Conservation (phyloP, 2,113 vertebrate genomes). For the Percopsis transmontana region DNA sequence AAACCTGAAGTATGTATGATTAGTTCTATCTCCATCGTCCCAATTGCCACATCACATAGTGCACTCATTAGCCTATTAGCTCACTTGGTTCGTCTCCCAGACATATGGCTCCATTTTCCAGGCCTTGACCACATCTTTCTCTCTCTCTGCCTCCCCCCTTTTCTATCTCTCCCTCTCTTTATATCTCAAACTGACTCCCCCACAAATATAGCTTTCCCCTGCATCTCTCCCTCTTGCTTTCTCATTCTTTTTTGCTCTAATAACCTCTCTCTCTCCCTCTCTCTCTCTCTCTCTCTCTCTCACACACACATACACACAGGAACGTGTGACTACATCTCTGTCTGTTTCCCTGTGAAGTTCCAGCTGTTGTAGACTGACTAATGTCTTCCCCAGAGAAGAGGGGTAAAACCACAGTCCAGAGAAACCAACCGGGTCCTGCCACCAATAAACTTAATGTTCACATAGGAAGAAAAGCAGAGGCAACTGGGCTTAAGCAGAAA, state of each 20-base stretch:
- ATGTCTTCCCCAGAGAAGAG: constrained; percentile 72
- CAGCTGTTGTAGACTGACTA: constrained; percentile 71
- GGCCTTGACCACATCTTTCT: constrained; percentile 49
- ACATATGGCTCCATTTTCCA: constrained; percentile 61
- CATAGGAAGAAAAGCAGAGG: constrained; percentile 20
- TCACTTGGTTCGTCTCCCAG: constrained; percentile 35
- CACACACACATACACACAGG: constrained; percentile 22
- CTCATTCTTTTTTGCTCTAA: not conserved
- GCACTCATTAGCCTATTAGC: constrained; percentile 53
- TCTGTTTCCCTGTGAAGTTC: constrained; percentile 59
- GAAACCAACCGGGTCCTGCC: constrained; percentile 41
- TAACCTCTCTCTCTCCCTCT: constrained; percentile 3
- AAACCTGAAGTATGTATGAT: constrained; percentile 6
- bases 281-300: constrained; percentile 21
- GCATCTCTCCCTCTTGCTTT: not conserved
- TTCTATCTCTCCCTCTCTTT: not conserved
- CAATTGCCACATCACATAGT: constrained; percentile 33
- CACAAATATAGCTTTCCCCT: not conserved
- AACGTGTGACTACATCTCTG: constrained; percentile 53
- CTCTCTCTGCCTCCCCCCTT: constrained; percentile 17
- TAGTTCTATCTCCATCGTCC: constrained; percentile 23
- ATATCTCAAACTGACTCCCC: not conserved
- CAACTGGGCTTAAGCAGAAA: constrained; percentile 15
- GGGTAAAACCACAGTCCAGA: constrained; percentile 55
- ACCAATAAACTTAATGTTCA: constrained; percentile 66